Evolutionary conservation across 2,888 invertebrate genomes (phyloP).

Genomic region (Stictocephala bisonia): DNA sequence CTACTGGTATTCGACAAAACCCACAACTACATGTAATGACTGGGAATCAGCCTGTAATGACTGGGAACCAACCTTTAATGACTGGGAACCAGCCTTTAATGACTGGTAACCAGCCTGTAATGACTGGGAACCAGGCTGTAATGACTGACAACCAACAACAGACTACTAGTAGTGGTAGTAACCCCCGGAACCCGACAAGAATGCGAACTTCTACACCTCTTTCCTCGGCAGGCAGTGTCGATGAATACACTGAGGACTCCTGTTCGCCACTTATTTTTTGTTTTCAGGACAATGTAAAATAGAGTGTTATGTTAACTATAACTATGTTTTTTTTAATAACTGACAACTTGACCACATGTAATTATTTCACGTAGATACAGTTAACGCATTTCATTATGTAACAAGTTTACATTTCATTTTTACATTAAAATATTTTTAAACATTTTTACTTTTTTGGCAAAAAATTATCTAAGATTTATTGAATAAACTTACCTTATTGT

Average conservation of each 20-base stretch:
- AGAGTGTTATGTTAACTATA: not conserved
- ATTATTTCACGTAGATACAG: not conserved
- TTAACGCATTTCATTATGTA: not conserved
- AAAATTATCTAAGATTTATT: too few species aligned
- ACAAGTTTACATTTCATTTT: constrained; percentile 3
- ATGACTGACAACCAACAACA: too few species aligned
- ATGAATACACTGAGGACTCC: not conserved
- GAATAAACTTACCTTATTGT: constrained; percentile 37
- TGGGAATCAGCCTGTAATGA: too few species aligned
- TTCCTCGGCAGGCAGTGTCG: not conserved
- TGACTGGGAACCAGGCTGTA: too few species aligned
- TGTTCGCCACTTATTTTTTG: not conserved
- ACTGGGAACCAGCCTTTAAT: too few species aligned
- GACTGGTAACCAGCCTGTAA: too few species aligned
- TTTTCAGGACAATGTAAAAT: constrained; percentile 11
- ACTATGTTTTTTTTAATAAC: not conserved
- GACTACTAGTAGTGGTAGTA: too few species aligned
- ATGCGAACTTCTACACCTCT: not conserved
- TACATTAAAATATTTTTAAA: not conserved
- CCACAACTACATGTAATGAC: not conserved
- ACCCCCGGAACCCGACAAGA: not conserved
- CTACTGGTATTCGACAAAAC: not conserved
- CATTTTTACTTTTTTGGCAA: too few species aligned
- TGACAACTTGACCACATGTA: too few species aligned
- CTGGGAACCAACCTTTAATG: too few species aligned